Evolutionary conservation across 2,888 invertebrate genomes (phyloP), one percentile per base, ranked within the genome.

Genomic region (Syritta pipiens): DNA sequence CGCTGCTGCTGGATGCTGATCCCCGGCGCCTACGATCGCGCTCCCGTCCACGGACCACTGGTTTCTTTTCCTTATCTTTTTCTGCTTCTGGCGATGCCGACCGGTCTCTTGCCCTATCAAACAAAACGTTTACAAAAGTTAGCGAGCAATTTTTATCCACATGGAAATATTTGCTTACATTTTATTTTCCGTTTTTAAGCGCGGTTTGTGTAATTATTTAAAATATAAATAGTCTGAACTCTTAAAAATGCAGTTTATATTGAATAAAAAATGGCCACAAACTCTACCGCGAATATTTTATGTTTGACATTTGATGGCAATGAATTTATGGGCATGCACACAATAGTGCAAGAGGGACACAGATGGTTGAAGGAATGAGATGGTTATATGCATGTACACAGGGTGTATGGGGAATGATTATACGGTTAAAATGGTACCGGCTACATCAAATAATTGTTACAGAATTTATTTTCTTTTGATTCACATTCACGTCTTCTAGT

Each of bases 1-100:
- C 94, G 86, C 95, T 95, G 84, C 94, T 94, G 75, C 95, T 94
- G 0, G 94, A 94, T 32, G 93, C 94, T 17, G 94, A 94, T 17
- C 88, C 89, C 1, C 88, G 85, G 68, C 92, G 92, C 72, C 88
- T 86, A 26, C 88, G 86, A 55, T 87, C 87, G 6, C 88, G 85
- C 67, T 87, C 87, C 57, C 88, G 84, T 2, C 87, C 84, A 3
- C 84, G 83, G 42, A 81, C 83, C 0, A 49, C 74, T 24, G 85
- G 83, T 69, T 92, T 92, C 82, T 92, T 92, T 86, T 95, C 94
- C 86, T 94, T 94, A 82, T 94, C 94, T 86, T 93, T 93, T 76
- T 93, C 93, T 17, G 93, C 92, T 37, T 91, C 90, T 82, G 93
- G 93, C 22, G 93, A 91, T 72, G 94, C 93, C 60, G 93, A 92